phyloP scores from a whole-genome alignment of 2,888 invertebrate genomes.

The Lochmaea crataegi region DNA sequence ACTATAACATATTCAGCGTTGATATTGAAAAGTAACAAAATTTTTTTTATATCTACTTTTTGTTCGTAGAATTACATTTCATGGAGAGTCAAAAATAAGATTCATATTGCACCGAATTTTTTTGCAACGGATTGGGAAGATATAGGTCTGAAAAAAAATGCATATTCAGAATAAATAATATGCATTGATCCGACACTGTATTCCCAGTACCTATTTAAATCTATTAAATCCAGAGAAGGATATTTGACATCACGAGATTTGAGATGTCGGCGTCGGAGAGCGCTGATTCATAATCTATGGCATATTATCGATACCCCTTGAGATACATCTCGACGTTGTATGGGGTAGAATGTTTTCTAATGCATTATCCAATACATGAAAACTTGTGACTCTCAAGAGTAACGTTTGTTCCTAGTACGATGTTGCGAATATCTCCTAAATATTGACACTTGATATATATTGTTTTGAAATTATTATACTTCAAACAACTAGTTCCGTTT shows the following conservation, averaged over 20 bases:
- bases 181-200: not conserved
- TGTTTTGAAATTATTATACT: too few species aligned
- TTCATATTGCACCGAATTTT: too few species aligned
- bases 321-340: constrained; percentile 24
- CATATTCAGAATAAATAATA: not conserved
- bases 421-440: not conserved
- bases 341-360: constrained; percentile 26
- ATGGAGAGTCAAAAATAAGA: too few species aligned
- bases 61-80: too few species aligned
- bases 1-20: too few species aligned
- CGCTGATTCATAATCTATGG: constrained; percentile 25
- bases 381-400: constrained; percentile 11
- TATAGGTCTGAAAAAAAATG: not conserved
- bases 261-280: constrained; percentile 13
- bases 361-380: constrained; percentile 13
- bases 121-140: too few species aligned
- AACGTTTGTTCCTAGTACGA: not conserved
- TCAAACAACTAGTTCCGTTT: too few species aligned
- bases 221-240: constrained; percentile 36
- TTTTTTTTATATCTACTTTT: too few species aligned
- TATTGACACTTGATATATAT: too few species aligned
- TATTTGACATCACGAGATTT: constrained; percentile 33
- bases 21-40: too few species aligned
- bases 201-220: constrained; percentile 33
- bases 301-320: constrained; percentile 24